A percentile compares a stretch with the other conserved stretches of the same genome.
phyloP scores from a whole-genome alignment of 2,113 vertebrate species.

The cat (Felis catus) region DNA sequence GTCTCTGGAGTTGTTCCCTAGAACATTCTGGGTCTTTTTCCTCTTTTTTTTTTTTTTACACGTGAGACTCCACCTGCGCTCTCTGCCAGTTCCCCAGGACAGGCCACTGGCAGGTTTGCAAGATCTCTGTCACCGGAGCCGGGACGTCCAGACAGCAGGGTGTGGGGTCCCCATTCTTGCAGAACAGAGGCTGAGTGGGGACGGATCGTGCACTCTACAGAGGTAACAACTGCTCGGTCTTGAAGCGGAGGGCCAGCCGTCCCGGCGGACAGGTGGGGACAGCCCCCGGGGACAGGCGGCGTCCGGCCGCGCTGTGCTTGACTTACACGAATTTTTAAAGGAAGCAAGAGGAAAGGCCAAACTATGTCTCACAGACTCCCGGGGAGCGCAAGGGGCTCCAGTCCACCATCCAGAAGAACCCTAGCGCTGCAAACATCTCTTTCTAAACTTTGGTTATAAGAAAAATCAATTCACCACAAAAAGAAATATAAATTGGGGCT shows the following conservation, averaged over 20 bases:
- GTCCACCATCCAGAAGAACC: slow-evolving; percentile 51
- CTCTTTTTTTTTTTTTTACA: no score
- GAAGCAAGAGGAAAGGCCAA: slow-evolving; percentile 23
- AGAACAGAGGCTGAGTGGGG: background rate
- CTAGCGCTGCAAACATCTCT: slow-evolving; percentile 33
- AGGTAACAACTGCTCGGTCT: background rate
- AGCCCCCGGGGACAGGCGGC: background rate
- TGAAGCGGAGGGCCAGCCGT: background rate
- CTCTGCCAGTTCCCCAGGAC: background rate
- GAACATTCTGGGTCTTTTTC: background rate
- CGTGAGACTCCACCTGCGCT: background rate
- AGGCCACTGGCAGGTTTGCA: background rate
- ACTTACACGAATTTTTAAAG: slow-evolving; percentile 34
- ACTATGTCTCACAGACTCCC: background rate
- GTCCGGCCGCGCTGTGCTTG: background rate
- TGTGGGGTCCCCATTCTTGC: background rate
- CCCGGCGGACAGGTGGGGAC: background rate
- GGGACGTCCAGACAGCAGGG: background rate
- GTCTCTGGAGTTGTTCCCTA: background rate
- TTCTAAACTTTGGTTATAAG: slow-evolving; percentile 50
- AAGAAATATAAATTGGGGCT: slow-evolving; percentile 50
- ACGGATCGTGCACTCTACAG: background rate
- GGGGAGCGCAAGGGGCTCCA: slow-evolving; percentile 48
- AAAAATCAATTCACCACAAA: slow-evolving; percentile 45
- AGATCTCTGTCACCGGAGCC: background rate